These are phyloP conservation scores for Bibio marci DNA, from an alignment of 2,888 invertebrate genomes.

Conservation along the genomic window DNA sequence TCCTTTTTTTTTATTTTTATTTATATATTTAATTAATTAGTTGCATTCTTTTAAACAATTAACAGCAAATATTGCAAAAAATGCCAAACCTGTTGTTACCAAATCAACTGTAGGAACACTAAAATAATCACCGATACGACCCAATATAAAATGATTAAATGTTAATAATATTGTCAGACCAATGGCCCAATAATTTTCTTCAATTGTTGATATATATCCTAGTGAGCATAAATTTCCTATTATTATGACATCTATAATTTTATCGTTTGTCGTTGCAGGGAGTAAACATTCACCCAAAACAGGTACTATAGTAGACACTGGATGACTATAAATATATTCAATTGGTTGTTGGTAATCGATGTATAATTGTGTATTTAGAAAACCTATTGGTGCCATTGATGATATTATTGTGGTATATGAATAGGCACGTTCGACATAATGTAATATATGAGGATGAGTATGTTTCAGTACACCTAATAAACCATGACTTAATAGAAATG, in stretches of 20 bases:
- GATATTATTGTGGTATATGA: not conserved
- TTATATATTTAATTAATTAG: too few species aligned
- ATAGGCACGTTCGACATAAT: not conserved
- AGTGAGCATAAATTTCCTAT: slow-evolving; percentile 4
- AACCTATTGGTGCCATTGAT: not conserved
- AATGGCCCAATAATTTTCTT: slow-evolving; percentile 7
- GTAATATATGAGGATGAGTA: slow-evolving; percentile 6
- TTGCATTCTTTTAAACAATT: slow-evolving; percentile 1
- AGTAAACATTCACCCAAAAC: not conserved
- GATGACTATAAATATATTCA: slow-evolving; percentile 1
- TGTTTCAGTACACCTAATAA: slow-evolving; percentile 10
- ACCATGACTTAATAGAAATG: slow-evolving; percentile 12
- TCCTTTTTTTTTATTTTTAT: too few species aligned
- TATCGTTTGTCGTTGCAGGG: not conserved
- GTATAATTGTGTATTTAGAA: slow-evolving; percentile 4
- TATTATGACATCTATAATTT: slow-evolving; percentile 1
- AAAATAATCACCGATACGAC: slow-evolving; percentile 2
- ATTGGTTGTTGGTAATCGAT: not conserved
- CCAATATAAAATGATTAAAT: slow-evolving; percentile 7
- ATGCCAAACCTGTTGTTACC: slow-evolving; percentile 5
- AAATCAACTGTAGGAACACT: slow-evolving; percentile 6
- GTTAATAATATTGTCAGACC: slow-evolving; percentile 4
- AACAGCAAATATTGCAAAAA: slow-evolving; percentile 5
- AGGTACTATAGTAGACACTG: not conserved
- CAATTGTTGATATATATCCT: slow-evolving; percentile 2